phyloP scores from a whole-genome alignment of 2,797 vertebrate species.

The Tokudaia muenninki region DNA sequence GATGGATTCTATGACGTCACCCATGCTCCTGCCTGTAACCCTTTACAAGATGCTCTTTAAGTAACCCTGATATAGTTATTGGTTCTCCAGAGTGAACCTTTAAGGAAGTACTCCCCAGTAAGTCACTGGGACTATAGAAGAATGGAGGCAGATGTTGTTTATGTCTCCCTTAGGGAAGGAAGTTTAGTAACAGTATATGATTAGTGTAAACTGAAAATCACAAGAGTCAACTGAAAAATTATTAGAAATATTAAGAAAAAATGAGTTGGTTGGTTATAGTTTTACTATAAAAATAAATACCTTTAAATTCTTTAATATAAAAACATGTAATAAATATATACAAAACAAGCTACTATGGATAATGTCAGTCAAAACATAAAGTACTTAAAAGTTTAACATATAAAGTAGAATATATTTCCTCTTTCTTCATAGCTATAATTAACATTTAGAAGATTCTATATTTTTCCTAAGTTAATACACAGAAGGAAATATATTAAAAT shows the following conservation, averaged over 20 bases:
- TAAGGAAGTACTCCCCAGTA: background rate
- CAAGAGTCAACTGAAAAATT: background rate
- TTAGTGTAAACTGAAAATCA: background rate
- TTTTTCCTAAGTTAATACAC: background rate
- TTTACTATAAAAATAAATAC: background rate
- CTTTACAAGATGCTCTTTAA: background rate
- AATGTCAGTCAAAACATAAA: background rate
- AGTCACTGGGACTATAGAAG: background rate
- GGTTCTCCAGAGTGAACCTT: background rate
- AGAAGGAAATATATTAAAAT: constrained; percentile 35
- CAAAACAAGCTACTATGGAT: background rate
- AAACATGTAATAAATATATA: constrained; percentile 20
- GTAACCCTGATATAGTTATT: background rate
- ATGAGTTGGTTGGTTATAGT: background rate
- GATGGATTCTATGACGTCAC: background rate
- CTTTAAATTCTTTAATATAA: background rate
- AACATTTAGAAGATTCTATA: constrained; percentile 39
- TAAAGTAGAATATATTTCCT: background rate
- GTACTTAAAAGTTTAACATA: background rate
- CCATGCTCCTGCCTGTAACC: background rate
- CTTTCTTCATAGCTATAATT: background rate
- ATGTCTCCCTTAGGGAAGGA: background rate
- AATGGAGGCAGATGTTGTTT: background rate
- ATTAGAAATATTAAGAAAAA: background rate
- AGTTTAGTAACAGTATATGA: background rate